Evolutionary conservation across 1,140 invertebrate species (phyloP).

Genomic region (Pogonomyrmex californicus): DNA sequence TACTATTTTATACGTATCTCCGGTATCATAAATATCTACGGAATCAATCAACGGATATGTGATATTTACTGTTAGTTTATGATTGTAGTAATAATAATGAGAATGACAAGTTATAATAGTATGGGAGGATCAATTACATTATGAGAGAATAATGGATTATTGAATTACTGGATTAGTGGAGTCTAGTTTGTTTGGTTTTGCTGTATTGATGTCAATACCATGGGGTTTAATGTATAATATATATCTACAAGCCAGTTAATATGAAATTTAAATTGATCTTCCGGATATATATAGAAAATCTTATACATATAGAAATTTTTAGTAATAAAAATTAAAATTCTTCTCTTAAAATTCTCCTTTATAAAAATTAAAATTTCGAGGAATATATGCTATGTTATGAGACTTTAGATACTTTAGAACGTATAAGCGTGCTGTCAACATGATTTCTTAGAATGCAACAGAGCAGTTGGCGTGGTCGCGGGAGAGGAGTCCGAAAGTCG

Average conservation of each 20-base stretch:
- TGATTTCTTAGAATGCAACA: conserved; percentile 8
- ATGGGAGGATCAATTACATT: neutral
- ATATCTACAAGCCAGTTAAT: neutral
- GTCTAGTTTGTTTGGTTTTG: neutral
- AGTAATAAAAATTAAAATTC: neutral
- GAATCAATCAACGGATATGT: neutral
- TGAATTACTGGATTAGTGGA: conserved; percentile 13
- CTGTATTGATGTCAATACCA: neutral
- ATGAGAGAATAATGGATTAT: neutral
- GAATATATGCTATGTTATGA: neutral
- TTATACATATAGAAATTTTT: neutral
- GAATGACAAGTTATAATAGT: neutral
- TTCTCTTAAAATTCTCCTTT: neutral
- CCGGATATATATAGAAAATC: neutral
- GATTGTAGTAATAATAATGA: neutral
- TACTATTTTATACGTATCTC: neutral
- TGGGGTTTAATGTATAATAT: neutral
- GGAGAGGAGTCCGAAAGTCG: conserved; percentile 47
- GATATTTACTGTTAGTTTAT: conserved; percentile 12
- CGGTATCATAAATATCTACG: neutral
- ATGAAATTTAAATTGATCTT: neutral
- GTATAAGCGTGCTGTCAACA: conserved; percentile 14
- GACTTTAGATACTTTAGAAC: neutral
- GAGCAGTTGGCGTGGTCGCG: neutral
- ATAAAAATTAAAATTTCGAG: neutral